Base-by-base conservation (phyloP, 2,113 vertebrate species). In the Phrynosoma blainvillii region DNA sequence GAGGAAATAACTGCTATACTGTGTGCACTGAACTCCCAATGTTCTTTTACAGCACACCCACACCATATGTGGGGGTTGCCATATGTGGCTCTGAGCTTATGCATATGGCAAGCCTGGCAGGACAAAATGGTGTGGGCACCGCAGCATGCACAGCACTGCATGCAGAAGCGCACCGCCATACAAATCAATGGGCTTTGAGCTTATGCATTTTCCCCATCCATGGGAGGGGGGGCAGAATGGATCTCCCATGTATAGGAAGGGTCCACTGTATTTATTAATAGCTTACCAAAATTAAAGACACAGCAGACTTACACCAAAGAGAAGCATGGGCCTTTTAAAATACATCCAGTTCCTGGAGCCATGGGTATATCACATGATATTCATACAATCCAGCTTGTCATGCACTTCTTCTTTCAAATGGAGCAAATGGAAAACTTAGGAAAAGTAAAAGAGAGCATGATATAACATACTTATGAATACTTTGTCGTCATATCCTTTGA, bases 281-380 rank as follows among this genome's bases (percentile, higher is more conserved):
- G 78, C 79, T 71, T 93, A 87, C 89, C 90, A 93, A 95, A 95
- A 95, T 93, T 91, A 95, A 95, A 92, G 71, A 85, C 56, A 81
- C 70, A 21, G 30, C 32, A 0, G 0, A 79, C 56, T 90, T 89
- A 86, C 85, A 88, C 90, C 91, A 90, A 91, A 82, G 62, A 90
- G 88, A 71, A 90, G 82, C 30, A 6, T 1, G n/a, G 87, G 66
- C 12, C 85, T 59, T 91, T 89, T 91, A 90, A 91, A 91, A 91
- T 89, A 52, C 87, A 65, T 82, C 79, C 84, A 70, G 30, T 32
- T 85, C 92, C 88, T 76, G 79, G 84, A 91, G 0, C 2, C 20
- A 90, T 5, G 32, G 68, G 47, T 70, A 79, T 10, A 89, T 54
- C 13, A 71, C 16, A 47, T 23, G 7, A 36, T 59, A 56, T 18